Conservation (phyloP, 2,797 vertebrate genomes). For the Esox lucius region DNA sequence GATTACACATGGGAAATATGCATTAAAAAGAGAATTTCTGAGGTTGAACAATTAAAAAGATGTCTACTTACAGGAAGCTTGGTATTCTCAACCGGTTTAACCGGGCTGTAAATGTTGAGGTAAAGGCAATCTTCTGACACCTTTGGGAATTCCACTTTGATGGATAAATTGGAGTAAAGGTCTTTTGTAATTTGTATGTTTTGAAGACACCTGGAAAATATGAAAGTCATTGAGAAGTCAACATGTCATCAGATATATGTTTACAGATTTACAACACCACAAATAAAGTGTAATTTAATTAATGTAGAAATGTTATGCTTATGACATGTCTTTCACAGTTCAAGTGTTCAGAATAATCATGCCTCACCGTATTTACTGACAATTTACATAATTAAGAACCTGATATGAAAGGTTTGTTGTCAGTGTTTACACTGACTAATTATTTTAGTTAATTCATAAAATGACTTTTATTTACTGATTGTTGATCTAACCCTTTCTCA, state of each 20-base stretch:
- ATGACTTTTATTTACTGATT: too few species aligned
- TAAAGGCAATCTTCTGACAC: constrained; percentile 47
- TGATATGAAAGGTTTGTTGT: not conserved
- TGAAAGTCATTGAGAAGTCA: not conserved
- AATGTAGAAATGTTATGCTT: not conserved
- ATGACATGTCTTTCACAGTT: not conserved
- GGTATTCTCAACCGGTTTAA: constrained; percentile 14
- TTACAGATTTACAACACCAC: not conserved
- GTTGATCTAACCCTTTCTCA: not conserved
- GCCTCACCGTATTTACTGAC: not conserved
- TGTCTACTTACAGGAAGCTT: constrained; percentile 33
- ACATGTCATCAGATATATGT: too few species aligned
- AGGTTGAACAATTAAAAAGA: not conserved
- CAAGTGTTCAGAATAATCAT: not conserved
- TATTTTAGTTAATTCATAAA: too few species aligned
- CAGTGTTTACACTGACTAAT: too few species aligned
- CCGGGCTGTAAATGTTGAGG: constrained; percentile 43
- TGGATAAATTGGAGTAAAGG: constrained; percentile 7
- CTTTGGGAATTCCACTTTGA: constrained; percentile 42
- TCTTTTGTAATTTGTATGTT: not conserved
- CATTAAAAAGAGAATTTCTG: not conserved
- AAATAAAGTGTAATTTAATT: not conserved
- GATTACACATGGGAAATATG: not conserved
- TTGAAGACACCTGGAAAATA: constrained; percentile 35
- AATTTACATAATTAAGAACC: not conserved